A percentile compares a stretch with the other conserved stretches of the same genome.
Evolutionary conservation across 2,888 invertebrate species (phyloP).

Genomic region (Leucophenga montana): DNA sequence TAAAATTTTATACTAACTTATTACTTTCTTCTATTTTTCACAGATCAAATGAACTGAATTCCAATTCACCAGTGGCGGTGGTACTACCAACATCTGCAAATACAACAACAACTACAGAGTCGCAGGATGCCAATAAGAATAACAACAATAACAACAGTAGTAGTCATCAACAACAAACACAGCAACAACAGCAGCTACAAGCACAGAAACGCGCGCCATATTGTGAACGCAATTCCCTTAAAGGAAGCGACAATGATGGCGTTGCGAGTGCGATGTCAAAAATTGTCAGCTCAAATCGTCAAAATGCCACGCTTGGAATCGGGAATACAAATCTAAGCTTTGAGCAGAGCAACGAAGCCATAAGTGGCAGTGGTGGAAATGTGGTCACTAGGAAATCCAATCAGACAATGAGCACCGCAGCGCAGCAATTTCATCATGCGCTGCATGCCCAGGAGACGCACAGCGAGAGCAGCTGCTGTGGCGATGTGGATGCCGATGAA

Average conservation of each 20-base stretch:
- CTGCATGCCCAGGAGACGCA: constrained; percentile 15
- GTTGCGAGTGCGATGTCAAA: constrained; percentile 45
- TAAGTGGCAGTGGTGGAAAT: constrained; percentile 42
- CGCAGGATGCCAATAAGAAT: constrained; percentile 40
- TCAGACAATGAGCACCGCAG: background rate
- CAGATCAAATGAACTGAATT: constrained; percentile 56
- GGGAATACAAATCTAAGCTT: constrained; percentile 56
- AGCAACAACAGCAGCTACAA: constrained; percentile 45
- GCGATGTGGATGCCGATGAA: constrained; percentile 64
- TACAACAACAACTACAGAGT: constrained; percentile 41
- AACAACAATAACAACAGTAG: constrained; percentile 53
- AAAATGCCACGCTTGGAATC: constrained; percentile 42
- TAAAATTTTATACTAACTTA: background rate
- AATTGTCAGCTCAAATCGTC: constrained; percentile 38
- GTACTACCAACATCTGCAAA: constrained; percentile 29
- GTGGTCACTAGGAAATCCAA: constrained; percentile 20
- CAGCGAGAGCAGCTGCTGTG: constrained; percentile 31
- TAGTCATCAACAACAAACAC: constrained; percentile 46
- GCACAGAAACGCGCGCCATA: background rate
- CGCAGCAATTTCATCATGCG: constrained; percentile 20
- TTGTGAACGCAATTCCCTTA: constrained; percentile 37
- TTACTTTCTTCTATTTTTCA: constrained; percentile 28
- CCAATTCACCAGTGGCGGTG: constrained; percentile 40
- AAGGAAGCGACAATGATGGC: constrained; percentile 66
- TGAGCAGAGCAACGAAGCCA: constrained; percentile 30